A percentile compares a stretch with the other conserved stretches of the same genome.
These are phyloP conservation scores for Protonemura montana DNA, from an alignment of 2,888 invertebrate genomes.

Conservation along the genomic window DNA sequence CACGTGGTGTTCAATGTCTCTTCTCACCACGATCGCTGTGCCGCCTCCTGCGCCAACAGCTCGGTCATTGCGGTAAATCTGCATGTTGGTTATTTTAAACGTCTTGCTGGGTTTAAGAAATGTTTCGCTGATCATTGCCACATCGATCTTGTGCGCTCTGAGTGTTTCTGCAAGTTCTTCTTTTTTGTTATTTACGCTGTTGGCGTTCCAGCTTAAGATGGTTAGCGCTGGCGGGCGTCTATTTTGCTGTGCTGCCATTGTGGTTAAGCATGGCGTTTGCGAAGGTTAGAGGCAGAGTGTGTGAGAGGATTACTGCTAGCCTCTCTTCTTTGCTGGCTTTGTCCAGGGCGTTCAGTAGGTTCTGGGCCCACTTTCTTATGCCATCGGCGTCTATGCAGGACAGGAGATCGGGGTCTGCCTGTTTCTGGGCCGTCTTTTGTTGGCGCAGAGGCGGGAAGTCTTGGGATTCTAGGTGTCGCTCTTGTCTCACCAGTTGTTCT, in stretches of 20 bases:
- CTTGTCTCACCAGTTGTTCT: neutral
- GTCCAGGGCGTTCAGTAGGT: neutral
- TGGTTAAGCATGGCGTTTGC: neutral
- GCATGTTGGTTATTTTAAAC: neutral
- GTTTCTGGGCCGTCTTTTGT: neutral
- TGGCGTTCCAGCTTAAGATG: neutral
- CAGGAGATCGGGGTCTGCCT: too few species aligned
- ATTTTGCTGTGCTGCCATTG: neutral
- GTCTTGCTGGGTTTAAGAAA: neutral
- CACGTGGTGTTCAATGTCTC: neutral
- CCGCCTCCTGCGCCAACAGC: slow-evolving; percentile 5
- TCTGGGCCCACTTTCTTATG: neutral
- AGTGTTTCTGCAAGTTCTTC: neutral
- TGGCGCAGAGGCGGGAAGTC: neutral
- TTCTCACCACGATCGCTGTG: neutral
- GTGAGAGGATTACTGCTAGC: neutral
- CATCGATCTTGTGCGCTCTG: neutral
- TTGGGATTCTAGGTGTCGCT: neutral
- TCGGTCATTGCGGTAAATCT: neutral
- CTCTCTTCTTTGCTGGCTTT: neutral
- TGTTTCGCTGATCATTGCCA: neutral
- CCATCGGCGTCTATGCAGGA: too few species aligned
- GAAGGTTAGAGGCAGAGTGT: neutral
- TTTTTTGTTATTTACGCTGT: neutral
- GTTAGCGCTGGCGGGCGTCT: neutral